Evolutionary conservation across 1,140 invertebrate genomes (phyloP), one percentile per base, ranked within the genome.

Genomic region (Dendroctonus valens): DNA sequence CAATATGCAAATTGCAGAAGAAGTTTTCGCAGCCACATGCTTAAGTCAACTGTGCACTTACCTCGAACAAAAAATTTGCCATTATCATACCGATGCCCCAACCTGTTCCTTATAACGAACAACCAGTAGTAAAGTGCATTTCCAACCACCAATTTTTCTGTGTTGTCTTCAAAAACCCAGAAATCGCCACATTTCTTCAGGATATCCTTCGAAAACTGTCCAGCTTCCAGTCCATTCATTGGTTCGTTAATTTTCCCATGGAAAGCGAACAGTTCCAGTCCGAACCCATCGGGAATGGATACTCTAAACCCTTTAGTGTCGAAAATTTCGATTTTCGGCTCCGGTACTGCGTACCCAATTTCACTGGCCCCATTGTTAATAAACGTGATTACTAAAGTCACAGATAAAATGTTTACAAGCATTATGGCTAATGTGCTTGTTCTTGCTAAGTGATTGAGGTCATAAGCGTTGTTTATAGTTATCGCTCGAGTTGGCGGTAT

Each of bases 111-210:
- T 7, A 83, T 76, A 5, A 85, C 81, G 65, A 83, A 83, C 14
- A 84, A n/a, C 83, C 84, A 85, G 65, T 80, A 84, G 73, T 85
- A 80, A 73, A 85, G 73, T 11, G 73, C 74, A 70, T 85, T 83
- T 0, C 81, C 81, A n/a, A 46, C 14, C 53, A 79, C 73, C 14
- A 85, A 69, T 53, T 72, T 73, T 0, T 77, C 78, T 0, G 53
- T 74, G 8, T 57, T 69, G 72, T 85, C 79, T 66, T 81, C 70
- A 54, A 81, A 85, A 7, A 76, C 75, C 84, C 84, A 85, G 52
- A 72, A 72, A 6, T 79, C 79, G 64, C 80, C 76, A 38, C 73
- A 74, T 26, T 72, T 68, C 52, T 75, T 77, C 11, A 78, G 15
- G 55, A 84, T 78, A 60, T 85, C 83, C 51, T 69, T 69, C 2